Percentiles rank a stretch among this genome's conserved stretches.
phyloP scores from a whole-genome alignment of 2,797 vertebrate species.

The Urosaurus nigricauda region DNA sequence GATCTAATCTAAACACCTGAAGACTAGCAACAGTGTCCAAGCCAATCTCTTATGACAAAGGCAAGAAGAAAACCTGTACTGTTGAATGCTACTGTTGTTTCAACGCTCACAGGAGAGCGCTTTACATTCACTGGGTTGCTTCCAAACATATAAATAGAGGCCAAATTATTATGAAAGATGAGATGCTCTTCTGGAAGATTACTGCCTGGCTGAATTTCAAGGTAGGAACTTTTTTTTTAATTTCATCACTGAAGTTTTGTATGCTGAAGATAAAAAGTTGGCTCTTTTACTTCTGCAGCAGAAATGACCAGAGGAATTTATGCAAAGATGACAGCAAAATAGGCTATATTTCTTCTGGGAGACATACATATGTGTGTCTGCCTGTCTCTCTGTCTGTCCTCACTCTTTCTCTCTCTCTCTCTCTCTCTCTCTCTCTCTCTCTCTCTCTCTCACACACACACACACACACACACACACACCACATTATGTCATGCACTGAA shows the following conservation, averaged over 20 bases:
- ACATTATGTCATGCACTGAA: not conserved
- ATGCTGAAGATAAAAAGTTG: not conserved
- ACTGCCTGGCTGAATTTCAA: conserved; percentile 13
- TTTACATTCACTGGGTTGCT: not conserved
- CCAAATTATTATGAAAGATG: conserved; percentile 5
- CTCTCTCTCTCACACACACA: too few species aligned
- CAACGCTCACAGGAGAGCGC: not conserved
- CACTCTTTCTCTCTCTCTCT: too few species aligned
- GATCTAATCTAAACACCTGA: not conserved
- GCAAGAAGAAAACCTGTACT: not conserved
- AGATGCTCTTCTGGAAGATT: conserved; percentile 11
- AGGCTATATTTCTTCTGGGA: not conserved
- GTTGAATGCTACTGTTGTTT: conserved; percentile 5
- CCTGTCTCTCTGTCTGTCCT: too few species aligned
- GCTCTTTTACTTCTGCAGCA: not conserved
- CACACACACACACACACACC: not conserved
- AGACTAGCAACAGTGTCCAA: not conserved
- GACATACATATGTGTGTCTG: not conserved
- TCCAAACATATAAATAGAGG: not conserved
- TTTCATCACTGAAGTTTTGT: not conserved
- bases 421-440: not conserved
- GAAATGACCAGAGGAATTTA: not conserved
- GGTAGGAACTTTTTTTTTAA: not conserved
- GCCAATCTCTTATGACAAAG: not conserved
- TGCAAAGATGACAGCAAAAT: not conserved